A percentile compares a stretch with the other conserved stretches of the same genome.
Conservation (phyloP, 2,113 vertebrate genomes). For the Fulmarus glacialis region DNA sequence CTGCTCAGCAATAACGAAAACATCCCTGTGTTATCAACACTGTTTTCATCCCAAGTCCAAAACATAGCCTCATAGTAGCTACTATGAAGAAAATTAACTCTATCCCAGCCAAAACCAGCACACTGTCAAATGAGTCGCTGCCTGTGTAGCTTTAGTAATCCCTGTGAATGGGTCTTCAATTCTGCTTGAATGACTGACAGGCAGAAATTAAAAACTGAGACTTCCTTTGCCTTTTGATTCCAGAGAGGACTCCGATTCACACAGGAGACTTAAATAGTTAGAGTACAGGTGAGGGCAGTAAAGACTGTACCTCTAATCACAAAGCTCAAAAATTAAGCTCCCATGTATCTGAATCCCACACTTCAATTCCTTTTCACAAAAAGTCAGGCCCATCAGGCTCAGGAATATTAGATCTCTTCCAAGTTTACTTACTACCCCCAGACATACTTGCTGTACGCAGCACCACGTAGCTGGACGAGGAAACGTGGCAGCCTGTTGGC, state of each 20-base stretch:
- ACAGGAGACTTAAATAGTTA: neutral
- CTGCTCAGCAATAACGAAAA: no score
- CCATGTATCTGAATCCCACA: neutral
- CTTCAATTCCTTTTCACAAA: neutral
- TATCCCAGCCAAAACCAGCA: no score
- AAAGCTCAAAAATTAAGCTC: neutral
- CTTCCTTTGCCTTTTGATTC: neutral
- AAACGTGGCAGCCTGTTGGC: neutral
- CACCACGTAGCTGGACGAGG: neutral
- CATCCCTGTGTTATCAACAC: no score
- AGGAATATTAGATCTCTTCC: neutral
- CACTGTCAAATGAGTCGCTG: neutral
- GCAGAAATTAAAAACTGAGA: slow-evolving; percentile 33
- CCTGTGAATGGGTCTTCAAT: neutral
- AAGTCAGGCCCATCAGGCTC: neutral
- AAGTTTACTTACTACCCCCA: neutral
- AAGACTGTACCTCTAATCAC: neutral
- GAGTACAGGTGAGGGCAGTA: neutral
- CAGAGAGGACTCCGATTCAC: neutral
- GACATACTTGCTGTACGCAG: neutral
- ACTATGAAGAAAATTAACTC: no score
- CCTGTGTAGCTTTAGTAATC: neutral
- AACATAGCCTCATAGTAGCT: no score
- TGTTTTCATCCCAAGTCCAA: no score
- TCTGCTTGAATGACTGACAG: neutral